Evolutionary conservation across 2,888 invertebrate species (phyloP).

Genomic region (Schrankia costaestrigalis): DNA sequence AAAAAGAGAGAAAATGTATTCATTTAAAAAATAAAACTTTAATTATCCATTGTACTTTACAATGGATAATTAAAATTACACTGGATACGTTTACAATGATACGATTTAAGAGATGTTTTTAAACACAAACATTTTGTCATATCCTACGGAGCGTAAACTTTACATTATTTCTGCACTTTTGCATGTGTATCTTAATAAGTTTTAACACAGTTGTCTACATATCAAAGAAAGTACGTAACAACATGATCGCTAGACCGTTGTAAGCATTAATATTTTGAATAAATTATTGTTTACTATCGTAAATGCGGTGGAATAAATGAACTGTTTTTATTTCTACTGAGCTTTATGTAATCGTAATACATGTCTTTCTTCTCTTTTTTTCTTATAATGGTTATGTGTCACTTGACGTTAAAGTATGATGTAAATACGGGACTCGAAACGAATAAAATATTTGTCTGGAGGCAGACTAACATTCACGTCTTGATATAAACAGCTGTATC

Average conservation of each 20-base stretch:
- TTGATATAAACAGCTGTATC: no score
- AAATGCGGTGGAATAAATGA: slow-evolving; percentile 26
- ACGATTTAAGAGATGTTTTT: slow-evolving; percentile 37
- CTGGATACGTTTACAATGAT: slow-evolving; percentile 30
- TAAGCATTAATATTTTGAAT: slow-evolving; percentile 30
- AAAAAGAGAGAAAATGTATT: no score
- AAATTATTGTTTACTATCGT: slow-evolving; percentile 33
- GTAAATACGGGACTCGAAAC: no score
- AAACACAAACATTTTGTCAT: slow-evolving; percentile 31
- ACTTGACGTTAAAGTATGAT: no score
- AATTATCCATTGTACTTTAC: no score
- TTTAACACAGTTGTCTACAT: slow-evolving; percentile 40
- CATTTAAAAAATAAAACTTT: no score
- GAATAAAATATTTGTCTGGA: no score
- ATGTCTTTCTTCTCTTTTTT: no score
- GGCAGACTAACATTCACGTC: no score
- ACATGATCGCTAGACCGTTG: slow-evolving; percentile 3
- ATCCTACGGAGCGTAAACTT: slow-evolving; percentile 20
- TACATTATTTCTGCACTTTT: slow-evolving; percentile 30
- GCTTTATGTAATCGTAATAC: no score
- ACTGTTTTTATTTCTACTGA: slow-evolving; percentile 23
- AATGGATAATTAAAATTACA: slow-evolving; percentile 15
- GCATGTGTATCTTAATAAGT: slow-evolving; percentile 37
- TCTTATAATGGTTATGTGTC: no score
- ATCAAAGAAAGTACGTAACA: slow-evolving; percentile 23